A percentile compares a stretch with the other conserved stretches of the same genome.
Conservation (phyloP, 2,888 invertebrate genomes). For the Netelia inedita region DNA sequence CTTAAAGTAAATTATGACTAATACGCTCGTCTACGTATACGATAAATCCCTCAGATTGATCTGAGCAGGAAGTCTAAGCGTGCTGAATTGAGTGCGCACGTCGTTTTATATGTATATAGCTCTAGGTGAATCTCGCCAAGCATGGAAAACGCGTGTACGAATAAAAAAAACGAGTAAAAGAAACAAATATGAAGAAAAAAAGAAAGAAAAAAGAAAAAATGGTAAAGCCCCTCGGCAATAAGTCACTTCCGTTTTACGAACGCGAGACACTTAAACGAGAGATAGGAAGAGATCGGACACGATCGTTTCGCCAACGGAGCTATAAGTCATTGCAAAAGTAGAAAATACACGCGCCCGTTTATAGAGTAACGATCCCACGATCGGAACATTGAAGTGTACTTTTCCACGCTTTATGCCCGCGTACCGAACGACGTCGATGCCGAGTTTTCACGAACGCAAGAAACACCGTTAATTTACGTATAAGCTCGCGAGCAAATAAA, state of each 20-base stretch:
- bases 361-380: constrained; percentile 64
- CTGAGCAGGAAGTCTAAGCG: constrained; percentile 34
- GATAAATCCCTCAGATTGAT: constrained; percentile 8
- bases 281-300: constrained; percentile 62
- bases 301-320: constrained; percentile 46
- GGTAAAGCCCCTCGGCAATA: constrained; percentile 29
- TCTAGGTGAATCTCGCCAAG: background rate
- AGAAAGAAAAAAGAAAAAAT: constrained; percentile 21
- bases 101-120: background rate
- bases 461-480: constrained; percentile 45
- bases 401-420: constrained; percentile 70
- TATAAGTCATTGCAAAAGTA: constrained; percentile 39
- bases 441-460: constrained; percentile 17
- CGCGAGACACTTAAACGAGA: constrained; percentile 32
- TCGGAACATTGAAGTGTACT: constrained; percentile 71
- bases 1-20: background rate
- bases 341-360: constrained; percentile 45
- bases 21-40: background rate
- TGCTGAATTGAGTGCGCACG: constrained; percentile 21
- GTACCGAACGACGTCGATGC: constrained; percentile 50
- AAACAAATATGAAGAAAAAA: background rate
- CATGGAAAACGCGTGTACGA: constrained; percentile 7
- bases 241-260: constrained; percentile 38
- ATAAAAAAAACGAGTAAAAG: background rate
- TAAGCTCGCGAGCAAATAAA: constrained; percentile 56